These are phyloP conservation scores for Upupa epops DNA, from an alignment of 2,113 vertebrate genomes.

Conservation along the genomic window DNA sequence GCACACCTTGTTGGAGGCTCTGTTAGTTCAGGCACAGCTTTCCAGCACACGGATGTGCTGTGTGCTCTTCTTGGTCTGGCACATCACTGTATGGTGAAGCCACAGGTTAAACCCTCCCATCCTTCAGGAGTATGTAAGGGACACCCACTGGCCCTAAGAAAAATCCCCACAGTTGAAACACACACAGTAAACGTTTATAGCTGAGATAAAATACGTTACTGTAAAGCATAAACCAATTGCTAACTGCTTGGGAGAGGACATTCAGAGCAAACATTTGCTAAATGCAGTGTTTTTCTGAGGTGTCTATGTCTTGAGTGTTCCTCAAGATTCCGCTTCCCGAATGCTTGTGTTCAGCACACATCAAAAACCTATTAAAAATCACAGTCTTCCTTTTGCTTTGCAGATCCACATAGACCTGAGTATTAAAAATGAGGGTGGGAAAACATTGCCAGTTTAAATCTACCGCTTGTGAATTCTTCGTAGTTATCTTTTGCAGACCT, in stretches of 20 bases:
- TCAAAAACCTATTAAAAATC: neutral
- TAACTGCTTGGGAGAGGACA: neutral
- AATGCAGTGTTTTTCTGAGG: neutral
- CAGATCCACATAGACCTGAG: neutral
- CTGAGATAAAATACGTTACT: constrained; percentile 17
- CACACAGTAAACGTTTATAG: constrained; percentile 16
- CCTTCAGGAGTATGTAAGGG: neutral
- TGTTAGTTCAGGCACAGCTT: constrained; percentile 20
- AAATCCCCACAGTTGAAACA: neutral
- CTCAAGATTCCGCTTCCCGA: neutral
- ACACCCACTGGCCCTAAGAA: neutral
- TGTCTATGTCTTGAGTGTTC: neutral
- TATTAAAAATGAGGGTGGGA: neutral
- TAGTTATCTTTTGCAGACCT: neutral
- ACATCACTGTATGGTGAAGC: neutral
- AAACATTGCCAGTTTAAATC: neutral
- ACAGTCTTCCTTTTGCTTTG: neutral
- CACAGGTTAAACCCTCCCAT: neutral
- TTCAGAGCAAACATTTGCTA: neutral
- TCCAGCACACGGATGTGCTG: neutral
- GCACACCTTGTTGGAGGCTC: neutral
- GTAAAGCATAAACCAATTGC: constrained; percentile 14
- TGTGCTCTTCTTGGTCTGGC: neutral
- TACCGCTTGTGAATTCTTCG: neutral
- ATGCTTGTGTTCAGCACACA: neutral